A percentile compares a stretch with the other conserved stretches of the same genome.
phyloP scores from a whole-genome alignment of 1,140 invertebrate species.

The Ceratina calcarata region DNA sequence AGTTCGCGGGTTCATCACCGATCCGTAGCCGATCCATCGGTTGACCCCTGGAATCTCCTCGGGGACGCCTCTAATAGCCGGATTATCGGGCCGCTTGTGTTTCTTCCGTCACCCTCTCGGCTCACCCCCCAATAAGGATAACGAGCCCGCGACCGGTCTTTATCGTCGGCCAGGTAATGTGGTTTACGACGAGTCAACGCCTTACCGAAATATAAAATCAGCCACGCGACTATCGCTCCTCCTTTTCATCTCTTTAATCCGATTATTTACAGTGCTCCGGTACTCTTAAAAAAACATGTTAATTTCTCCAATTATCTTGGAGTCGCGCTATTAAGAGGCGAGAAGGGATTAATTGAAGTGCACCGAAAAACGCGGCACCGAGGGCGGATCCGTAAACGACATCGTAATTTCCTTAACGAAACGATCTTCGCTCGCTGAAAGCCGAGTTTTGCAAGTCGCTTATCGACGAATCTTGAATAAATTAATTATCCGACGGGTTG shows the following conservation, averaged over 20 bases:
- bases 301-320: too few relatives aligned
- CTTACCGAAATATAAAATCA: too few relatives aligned
- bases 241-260: too few relatives aligned
- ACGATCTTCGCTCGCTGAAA: slow-evolving; percentile 1
- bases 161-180: slow-evolving; percentile 48
- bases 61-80: slow-evolving; percentile 79
- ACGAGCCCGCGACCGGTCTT: slow-evolving; percentile 63
- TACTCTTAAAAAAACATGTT: too few relatives aligned
- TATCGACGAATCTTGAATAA: slow-evolving; percentile 69
- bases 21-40: slow-evolving; percentile 74
- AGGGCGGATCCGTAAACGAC: too few relatives aligned
- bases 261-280: too few relatives aligned
- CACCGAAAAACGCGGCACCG: too few relatives aligned
- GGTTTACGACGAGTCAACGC: slow-evolving; percentile 18
- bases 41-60: slow-evolving; percentile 69
- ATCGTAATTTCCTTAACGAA: not conserved
- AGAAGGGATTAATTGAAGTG: not conserved
- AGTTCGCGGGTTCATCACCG: slow-evolving; percentile 69
- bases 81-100: slow-evolving; percentile 77
- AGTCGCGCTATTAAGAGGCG: too few relatives aligned
- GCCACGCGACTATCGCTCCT: too few relatives aligned
- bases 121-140: slow-evolving; percentile 69
- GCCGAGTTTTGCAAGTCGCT: slow-evolving; percentile 53
- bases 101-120: slow-evolving; percentile 61
- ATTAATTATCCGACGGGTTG: slow-evolving; percentile 70